Conservation (phyloP, 2,797 vertebrate species). For the Knipowitschia caucasica region DNA sequence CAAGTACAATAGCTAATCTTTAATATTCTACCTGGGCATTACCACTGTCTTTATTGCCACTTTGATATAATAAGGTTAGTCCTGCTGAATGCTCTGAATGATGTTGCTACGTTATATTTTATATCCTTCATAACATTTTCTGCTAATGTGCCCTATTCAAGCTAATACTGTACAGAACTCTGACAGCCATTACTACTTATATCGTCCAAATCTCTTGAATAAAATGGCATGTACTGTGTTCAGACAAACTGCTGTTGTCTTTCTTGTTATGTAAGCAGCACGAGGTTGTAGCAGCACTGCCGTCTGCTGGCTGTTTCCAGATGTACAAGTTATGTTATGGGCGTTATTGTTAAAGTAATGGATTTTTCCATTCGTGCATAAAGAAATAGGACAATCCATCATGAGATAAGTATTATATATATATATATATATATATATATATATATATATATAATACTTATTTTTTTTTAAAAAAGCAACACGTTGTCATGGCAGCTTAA, state of each 20-base stretch:
- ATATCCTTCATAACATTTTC: slow-evolving; percentile 67
- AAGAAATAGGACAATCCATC: too few relatives aligned
- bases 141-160: slow-evolving; percentile 55
- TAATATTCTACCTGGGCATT: slow-evolving; percentile 85
- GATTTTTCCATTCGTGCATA: background rate
- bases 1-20: slow-evolving; percentile 69
- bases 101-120: slow-evolving; percentile 71
- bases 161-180: slow-evolving; percentile 65
- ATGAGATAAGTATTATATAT: too few relatives aligned
- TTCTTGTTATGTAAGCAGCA: slow-evolving; percentile 6
- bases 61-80: slow-evolving; percentile 75
- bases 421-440: too few relatives aligned
- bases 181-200: slow-evolving; percentile 66
- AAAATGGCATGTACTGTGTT: slow-evolving; percentile 70
- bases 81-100: slow-evolving; percentile 83
- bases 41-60: slow-evolving; percentile 88
- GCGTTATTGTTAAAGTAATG: too few relatives aligned
- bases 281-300: slow-evolving; percentile 3
- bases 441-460: too few relatives aligned
- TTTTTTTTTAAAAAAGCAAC: background rate
- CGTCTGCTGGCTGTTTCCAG: slow-evolving; percentile 5
- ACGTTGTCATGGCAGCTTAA: too few relatives aligned
- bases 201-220: slow-evolving; percentile 72
- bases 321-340: too few relatives aligned
- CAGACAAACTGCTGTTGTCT: slow-evolving; percentile 26